Evolutionary conservation across 2,113 vertebrate species (phyloP).

Genomic region (Trematomus loennbergii): DNA sequence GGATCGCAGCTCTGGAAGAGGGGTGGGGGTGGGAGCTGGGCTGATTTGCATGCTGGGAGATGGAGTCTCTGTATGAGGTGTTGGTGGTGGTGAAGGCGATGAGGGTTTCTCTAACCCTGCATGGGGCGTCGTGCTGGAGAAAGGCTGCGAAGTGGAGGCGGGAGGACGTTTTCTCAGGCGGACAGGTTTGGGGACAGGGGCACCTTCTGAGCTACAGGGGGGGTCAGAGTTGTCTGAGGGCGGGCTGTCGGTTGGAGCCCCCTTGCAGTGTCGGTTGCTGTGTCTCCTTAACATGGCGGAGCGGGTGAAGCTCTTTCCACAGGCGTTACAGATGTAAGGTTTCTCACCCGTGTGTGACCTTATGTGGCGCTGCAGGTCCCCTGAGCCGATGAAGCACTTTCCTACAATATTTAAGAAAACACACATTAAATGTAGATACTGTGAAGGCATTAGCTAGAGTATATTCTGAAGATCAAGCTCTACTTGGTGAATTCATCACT

Average conservation of each 20-base stretch:
- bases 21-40: slow-evolving; percentile 55
- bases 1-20: slow-evolving; percentile 85
- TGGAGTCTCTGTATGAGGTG: slow-evolving; percentile 40
- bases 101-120: slow-evolving; percentile 63
- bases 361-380: slow-evolving; percentile 93
- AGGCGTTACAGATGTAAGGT: slow-evolving; percentile 91
- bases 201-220: slow-evolving; percentile 37
- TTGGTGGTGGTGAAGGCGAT: slow-evolving; percentile 27
- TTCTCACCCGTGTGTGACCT: slow-evolving; percentile 95
- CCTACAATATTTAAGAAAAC: slow-evolving; percentile 76
- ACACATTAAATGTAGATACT: slow-evolving; percentile 5
- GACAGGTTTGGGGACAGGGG: slow-evolving; percentile 60
- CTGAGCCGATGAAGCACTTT: slow-evolving; percentile 93
- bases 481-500: too few species aligned
- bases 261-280: slow-evolving; percentile 86
- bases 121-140: slow-evolving; percentile 71
- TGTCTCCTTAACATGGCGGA: slow-evolving; percentile 93
- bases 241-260: slow-evolving; percentile 21
- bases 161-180: slow-evolving; percentile 73
- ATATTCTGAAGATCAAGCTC: neutral
- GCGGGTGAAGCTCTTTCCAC: slow-evolving; percentile 93
- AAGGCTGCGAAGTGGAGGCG: slow-evolving; percentile 74
- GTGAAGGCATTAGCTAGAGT: neutral
- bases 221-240: slow-evolving; percentile 40
- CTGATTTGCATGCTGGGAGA: slow-evolving; percentile 75